Base-by-base conservation (phyloP, 2,797 vertebrate genomes). In the Atherinosoma microstoma region DNA sequence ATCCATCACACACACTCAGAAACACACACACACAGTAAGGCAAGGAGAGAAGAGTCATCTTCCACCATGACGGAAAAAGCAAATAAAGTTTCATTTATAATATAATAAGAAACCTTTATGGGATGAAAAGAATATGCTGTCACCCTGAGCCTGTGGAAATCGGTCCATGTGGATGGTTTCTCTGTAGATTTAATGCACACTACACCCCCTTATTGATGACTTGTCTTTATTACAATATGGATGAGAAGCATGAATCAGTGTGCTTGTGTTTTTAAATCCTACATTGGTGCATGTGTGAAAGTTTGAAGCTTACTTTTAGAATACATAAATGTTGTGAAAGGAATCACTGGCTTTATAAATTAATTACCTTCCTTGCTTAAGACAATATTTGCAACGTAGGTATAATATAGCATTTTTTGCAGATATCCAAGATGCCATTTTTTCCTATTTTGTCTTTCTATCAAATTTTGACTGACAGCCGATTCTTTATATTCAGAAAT, bases 1-100 rank as follows among this genome's bases (percentile, higher is more conserved):
- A 93, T 93, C 91, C 85, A 93, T 93, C 92, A 92, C 82, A 72
- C 32, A 71, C 73, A 69, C 80, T 75, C 62, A 67, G 10, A 58
- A 13, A 29, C 70, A 36, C 30, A 42, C 73, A 67, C 30, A 73
- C 56, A 75, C 47, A 73, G 36, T 18, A 51, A 60, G 66, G 66
- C 65, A 29, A 73, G 57, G 76, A 66, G 68, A 82, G 75, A 83
- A 78, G 73, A 80, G 78, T 83, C 79, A 89, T 86, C 67, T 63
- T 80, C 73, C 63, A n/a, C 66, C 51, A 27, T 82, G 82, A 84
- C 70, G 73, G 75, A 76, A 85, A 85, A 87, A 78, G 71, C 83
- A 86, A 84, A 92, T 83, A 80, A 83, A 79, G 60, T 84, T 89
- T 78, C 70, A 82, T 81, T 86, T 67, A 76, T 84, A 87, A 88